These are phyloP conservation scores for Falcaria lacertinaria DNA, from an alignment of 2,888 invertebrate genomes.

Conservation along the genomic window DNA sequence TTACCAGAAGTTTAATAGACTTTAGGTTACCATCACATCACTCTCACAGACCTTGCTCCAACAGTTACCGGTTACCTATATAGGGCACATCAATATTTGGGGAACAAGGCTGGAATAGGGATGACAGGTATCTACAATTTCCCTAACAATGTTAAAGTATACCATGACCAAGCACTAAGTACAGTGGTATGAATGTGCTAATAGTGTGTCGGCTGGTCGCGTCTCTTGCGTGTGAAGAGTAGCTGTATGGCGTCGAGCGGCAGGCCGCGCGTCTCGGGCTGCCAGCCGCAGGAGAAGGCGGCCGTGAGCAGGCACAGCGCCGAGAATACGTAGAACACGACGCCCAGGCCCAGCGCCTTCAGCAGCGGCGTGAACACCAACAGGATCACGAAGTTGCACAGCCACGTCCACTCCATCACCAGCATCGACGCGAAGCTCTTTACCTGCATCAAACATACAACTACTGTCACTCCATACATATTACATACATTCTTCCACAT, in stretches of 20 bases:
- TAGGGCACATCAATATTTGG: too few relatives aligned
- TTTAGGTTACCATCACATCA: too few relatives aligned
- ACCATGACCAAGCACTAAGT: too few relatives aligned
- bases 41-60: too few relatives aligned
- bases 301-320: slow-evolving; percentile 29
- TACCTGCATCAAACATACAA: slow-evolving; percentile 33
- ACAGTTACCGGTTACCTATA: too few relatives aligned
- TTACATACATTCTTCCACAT: too few relatives aligned
- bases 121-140: too few relatives aligned
- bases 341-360: slow-evolving; percentile 33
- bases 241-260: slow-evolving; percentile 45
- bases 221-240: slow-evolving; percentile 22
- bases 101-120: too few relatives aligned
- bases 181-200: too few relatives aligned
- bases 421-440: slow-evolving; percentile 44
- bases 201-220: not conserved
- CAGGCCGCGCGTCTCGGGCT: slow-evolving; percentile 53
- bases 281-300: slow-evolving; percentile 26
- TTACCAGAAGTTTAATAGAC: too few relatives aligned
- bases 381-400: slow-evolving; percentile 40
- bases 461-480: too few relatives aligned
- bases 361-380: slow-evolving; percentile 46
- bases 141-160: too few relatives aligned
- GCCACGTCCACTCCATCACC: slow-evolving; percentile 45
- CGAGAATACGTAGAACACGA: slow-evolving; percentile 49